Evolutionary conservation across 1,140 invertebrate genomes (phyloP), one percentile per base, ranked within the genome.

Genomic region (Orchesella cincta): DNA sequence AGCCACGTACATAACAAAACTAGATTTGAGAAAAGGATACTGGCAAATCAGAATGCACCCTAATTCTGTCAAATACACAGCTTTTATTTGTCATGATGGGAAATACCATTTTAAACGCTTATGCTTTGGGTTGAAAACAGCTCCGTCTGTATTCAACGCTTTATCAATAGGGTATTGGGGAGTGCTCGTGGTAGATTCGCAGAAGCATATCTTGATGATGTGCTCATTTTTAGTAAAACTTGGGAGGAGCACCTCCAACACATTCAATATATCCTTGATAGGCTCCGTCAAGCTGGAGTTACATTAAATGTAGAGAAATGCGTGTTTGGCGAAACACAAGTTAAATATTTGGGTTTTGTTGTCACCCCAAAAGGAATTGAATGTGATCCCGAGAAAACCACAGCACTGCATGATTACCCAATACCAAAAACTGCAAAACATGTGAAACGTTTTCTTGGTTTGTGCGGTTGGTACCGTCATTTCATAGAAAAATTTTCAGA

Each of bases 231-330:
- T 16, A 18, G 8, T 2, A 46, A 20, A 1, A 73, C 71, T 18
- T 73, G 71, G 71, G 2, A 35, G 39, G 35, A 39, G 26, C 71
- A 73, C 39, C 5, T 39, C 12, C 18, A 73, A 73, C 71, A 73
- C 29, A 5, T 73, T 5, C 8, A 8, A 29, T 73, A 46, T 23
- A 23, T 73, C 14, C 29, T 73, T 1, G 34, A 73, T 26, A 8
- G 26, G 23, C 28, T 73, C 3, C 14, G 23, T 5, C 26, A 83
- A 78, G 70, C 83, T 75, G 84, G 84, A 52, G 81, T 88, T 33
- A 86, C 87, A 81, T 34, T 87, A 16, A 84, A 88, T 81, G 84
- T 84, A 0, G 83, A 84, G 28, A 88, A 88, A 82, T 87, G 85
- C 74, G 83, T 85, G 76, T 88, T 88, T 81, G 76, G 87, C 33